Evolutionary conservation across 2,113 vertebrate genomes (phyloP).

Genomic region (Puntigrus tetrazona): DNA sequence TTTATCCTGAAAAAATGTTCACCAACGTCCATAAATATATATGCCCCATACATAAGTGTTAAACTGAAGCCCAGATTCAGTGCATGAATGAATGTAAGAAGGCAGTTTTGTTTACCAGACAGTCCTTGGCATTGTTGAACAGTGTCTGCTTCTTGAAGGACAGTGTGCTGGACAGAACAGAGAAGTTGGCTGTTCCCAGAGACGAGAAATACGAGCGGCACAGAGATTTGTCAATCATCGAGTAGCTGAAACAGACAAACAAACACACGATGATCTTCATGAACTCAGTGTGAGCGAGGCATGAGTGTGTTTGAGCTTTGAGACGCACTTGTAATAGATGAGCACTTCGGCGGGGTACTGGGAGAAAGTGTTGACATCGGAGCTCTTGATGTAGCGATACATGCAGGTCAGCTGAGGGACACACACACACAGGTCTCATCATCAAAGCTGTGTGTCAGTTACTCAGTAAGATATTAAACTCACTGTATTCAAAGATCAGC

Average conservation of each 20-base stretch:
- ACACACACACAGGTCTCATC: background rate
- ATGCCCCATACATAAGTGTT: background rate
- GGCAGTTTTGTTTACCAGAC: conserved; percentile 60
- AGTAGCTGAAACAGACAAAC: conserved; percentile 63
- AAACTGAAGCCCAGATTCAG: background rate
- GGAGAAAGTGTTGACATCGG: conserved; percentile 50
- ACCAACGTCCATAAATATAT: too few relatives aligned
- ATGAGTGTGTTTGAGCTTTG: background rate
- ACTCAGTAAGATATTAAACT: too few relatives aligned
- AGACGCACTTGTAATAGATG: conserved; percentile 76
- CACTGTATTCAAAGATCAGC: too few relatives aligned
- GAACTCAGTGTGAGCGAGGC: background rate
- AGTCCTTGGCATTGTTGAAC: conserved; percentile 64
- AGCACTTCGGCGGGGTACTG: conserved; percentile 70
- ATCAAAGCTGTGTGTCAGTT: too few relatives aligned
- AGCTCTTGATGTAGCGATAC: conserved; percentile 67
- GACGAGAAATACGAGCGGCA: conserved; percentile 72
- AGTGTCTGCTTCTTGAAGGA: conserved; percentile 59
- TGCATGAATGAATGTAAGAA: background rate
- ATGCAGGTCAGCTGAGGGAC: conserved; percentile 74
- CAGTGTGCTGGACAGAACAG: conserved; percentile 65
- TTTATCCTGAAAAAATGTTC: too few relatives aligned
- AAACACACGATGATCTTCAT: conserved; percentile 1
- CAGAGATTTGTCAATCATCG: conserved; percentile 54
- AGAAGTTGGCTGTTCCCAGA: conserved; percentile 68